Evolutionary conservation across 2,797 vertebrate species (phyloP), one percentile per base, ranked within the genome.

Genomic region (Coracias cyanogaster): DNA sequence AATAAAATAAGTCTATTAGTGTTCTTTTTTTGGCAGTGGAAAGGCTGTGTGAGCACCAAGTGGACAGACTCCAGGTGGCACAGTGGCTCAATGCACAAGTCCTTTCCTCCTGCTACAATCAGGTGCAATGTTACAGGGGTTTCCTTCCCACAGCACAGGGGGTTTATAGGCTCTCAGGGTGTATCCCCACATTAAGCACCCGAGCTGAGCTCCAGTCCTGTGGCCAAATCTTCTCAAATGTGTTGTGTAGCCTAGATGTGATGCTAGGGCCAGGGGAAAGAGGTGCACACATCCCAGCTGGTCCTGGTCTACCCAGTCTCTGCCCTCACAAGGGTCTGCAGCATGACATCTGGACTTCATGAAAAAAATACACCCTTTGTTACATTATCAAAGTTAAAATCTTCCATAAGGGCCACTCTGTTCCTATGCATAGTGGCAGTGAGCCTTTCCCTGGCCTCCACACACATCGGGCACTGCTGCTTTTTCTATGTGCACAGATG

Each of bases 271-370:
- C 73, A 41, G 29, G 22, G 16, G 16, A 39, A 7, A n/a, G 54
- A 25, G 19, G 4, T 14, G 60, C 46, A 12, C 16, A 12, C 25
- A 20, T 16, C 41, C 33, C 54, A 31, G 29, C 61, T 49, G 62
- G 15, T 28, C n/a, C 7, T 2, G 24, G 15, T 24, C 43, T 39
- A 15, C 52, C 29, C 67, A 19, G 18, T 46, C 24, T 26, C 60
- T 45, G 15, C 60, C 73, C 55, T 35, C 45, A 4, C 0, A 0
- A 26, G 24, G 12, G 5, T 31, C n/a, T 69, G 78, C 0, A 4
- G 25, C 55, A 25, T 1, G 0, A 66, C 7, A 37, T 6, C 17
- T 21, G 48, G 52, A 7, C 45, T 31, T 46, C 28, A 29, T 1
- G 1, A 26, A 8, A 21, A 26, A 60, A 52, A 28, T 15, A 18